phyloP scores from a whole-genome alignment of 2,888 invertebrate genomes.

The Clunio marinus region DNA sequence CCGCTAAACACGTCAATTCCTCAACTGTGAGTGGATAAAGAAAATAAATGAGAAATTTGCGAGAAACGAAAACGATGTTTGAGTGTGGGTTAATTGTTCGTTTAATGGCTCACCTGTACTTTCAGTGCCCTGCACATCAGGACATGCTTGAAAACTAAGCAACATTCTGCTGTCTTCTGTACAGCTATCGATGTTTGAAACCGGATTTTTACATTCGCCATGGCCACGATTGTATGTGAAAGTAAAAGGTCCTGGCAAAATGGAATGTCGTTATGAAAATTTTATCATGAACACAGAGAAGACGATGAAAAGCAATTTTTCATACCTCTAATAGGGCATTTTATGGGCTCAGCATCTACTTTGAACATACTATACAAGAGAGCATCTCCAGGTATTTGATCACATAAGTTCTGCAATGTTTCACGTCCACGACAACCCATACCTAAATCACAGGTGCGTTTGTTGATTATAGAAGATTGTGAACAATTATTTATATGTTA shows the following conservation, averaged over 20 bases:
- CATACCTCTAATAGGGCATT: constrained; percentile 68
- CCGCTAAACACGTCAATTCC: constrained; percentile 84
- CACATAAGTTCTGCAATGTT: constrained; percentile 74
- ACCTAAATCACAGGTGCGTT: no score
- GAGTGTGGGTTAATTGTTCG: constrained; percentile 8
- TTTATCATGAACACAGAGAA: neutral
- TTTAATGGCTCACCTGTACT: constrained; percentile 67
- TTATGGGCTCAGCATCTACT: constrained; percentile 79
- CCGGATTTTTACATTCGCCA: constrained; percentile 83
- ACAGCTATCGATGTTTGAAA: constrained; percentile 89
- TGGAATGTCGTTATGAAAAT: neutral
- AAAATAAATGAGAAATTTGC: constrained; percentile 32
- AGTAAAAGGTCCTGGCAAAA: constrained; percentile 76
- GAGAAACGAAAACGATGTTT: neutral
- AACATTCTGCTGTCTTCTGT: constrained; percentile 86
- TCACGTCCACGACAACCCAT: constrained; percentile 52
- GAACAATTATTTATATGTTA: no score
- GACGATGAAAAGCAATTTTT: neutral
- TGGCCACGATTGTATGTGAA: constrained; percentile 91
- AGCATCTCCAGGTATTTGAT: constrained; percentile 84
- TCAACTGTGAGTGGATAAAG: constrained; percentile 71
- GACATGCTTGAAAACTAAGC: constrained; percentile 90
- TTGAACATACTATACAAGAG: constrained; percentile 85
- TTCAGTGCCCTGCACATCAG: constrained; percentile 84
- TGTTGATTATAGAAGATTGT: no score